Conservation (phyloP, 2,113 vertebrate species). For the Capricornis sumatraensis region DNA sequence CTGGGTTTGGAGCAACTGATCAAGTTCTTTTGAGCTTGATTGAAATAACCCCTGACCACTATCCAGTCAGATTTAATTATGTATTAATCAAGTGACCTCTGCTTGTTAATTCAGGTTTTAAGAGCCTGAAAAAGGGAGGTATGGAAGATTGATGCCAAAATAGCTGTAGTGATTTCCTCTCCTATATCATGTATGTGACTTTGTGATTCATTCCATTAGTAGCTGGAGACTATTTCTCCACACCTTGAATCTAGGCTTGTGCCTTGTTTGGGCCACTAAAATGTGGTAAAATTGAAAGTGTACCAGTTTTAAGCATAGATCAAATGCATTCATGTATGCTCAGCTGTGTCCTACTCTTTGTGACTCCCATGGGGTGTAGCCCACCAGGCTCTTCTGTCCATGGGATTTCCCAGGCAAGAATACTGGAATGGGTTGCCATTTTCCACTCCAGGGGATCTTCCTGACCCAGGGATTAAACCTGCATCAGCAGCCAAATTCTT, state of each 20-base stretch:
- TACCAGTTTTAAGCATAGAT: neutral
- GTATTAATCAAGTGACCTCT: neutral
- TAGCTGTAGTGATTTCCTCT: neutral
- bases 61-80: conserved; percentile 6
- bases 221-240: neutral
- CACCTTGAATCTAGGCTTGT: neutral
- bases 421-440: neutral
- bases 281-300: neutral
- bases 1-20: neutral
- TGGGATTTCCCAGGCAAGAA: neutral
- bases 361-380: neutral
- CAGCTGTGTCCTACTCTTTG: neutral
- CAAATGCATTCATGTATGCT: neutral
- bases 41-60: neutral
- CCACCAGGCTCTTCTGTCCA: neutral
- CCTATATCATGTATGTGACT: neutral
- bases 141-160: neutral
- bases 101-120: conserved; percentile 38
- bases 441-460: neutral
- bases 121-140: neutral
- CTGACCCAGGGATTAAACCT: neutral
- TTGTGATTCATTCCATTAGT: neutral
- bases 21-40: neutral
- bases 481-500: neutral
- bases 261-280: neutral